A percentile compares a stretch with the other conserved stretches of the same genome.
phyloP scores from a whole-genome alignment of 2,888 invertebrate species.

The Athalia circularis region DNA sequence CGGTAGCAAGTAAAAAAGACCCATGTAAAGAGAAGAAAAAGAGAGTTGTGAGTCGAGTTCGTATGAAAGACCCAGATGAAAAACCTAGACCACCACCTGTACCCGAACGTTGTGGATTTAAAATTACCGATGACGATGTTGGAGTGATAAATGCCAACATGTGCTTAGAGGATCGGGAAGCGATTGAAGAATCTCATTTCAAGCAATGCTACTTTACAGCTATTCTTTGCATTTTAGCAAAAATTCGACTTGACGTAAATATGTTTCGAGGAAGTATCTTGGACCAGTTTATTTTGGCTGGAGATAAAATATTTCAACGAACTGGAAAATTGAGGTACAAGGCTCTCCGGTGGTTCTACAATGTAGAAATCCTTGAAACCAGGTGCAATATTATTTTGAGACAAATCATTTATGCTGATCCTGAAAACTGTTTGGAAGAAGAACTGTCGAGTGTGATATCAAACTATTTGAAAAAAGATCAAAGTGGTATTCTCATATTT shows the following conservation, averaged over 20 bases:
- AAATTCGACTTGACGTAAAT: conserved; percentile 59
- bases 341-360: conserved; percentile 60
- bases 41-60: conserved; percentile 36
- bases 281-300: conserved; percentile 62
- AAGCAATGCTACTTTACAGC: conserved; percentile 67
- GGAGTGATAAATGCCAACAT: conserved; percentile 61
- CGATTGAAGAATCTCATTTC: conserved; percentile 57
- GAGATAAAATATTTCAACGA: conserved; percentile 60
- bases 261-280: conserved; percentile 58
- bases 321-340: conserved; percentile 62
- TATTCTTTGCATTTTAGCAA: conserved; percentile 65
- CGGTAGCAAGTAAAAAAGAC: conserved; percentile 14
- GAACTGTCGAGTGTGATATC: conserved; percentile 52
- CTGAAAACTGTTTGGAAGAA: conserved; percentile 59
- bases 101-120: conserved; percentile 57
- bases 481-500: conserved; percentile 66
- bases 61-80: conserved; percentile 45
- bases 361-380: conserved; percentile 60
- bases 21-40: conserved; percentile 14
- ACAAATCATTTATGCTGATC: conserved; percentile 63
- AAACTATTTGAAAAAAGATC: conserved; percentile 57
- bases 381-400: conserved; percentile 64
- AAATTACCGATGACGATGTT: conserved; percentile 56
- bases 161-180: conserved; percentile 56
- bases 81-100: conserved; percentile 23